These are phyloP conservation scores for Morpho helenor DNA, from an alignment of 2,888 invertebrate genomes.

Conservation along the genomic window DNA sequence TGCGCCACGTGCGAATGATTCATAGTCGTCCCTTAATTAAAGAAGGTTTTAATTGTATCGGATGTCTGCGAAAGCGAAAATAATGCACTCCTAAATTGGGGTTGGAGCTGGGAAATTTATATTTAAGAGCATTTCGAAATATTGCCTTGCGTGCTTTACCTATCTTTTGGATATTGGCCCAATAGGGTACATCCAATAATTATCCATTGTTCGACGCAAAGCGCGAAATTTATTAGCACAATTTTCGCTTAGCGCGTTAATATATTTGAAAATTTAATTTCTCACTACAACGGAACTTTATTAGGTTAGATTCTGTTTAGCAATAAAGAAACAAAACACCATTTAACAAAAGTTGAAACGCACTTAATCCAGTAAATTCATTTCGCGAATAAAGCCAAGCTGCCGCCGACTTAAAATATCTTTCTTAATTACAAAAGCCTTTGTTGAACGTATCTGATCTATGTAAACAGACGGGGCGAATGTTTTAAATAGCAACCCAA, in stretches of 20 bases:
- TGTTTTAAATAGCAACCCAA: constrained; percentile 76
- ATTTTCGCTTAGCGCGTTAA: constrained; percentile 22
- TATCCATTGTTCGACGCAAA: constrained; percentile 30
- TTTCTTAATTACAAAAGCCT: constrained; percentile 79
- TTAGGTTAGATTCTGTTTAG: constrained; percentile 29
- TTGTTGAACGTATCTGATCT: constrained; percentile 79
- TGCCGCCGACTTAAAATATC: constrained; percentile 77
- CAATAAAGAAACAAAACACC: constrained; percentile 34
- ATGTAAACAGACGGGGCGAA: constrained; percentile 76
- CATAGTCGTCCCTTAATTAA: constrained; percentile 78
- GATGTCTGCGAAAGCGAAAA: constrained; percentile 79
- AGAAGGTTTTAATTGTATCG: constrained; percentile 81
- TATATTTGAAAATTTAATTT: constrained; percentile 23
- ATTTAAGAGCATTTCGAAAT: constrained; percentile 58
- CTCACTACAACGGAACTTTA: constrained; percentile 21
- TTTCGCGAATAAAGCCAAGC: constrained; percentile 75
- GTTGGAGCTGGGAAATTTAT: constrained; percentile 70
- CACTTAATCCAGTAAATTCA: constrained; percentile 73
- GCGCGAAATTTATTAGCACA: constrained; percentile 28
- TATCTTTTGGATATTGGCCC: constrained; percentile 42
- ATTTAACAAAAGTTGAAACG: constrained; percentile 60
- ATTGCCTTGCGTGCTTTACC: constrained; percentile 64
- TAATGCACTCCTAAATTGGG: constrained; percentile 79
- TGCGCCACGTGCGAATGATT: constrained; percentile 80
- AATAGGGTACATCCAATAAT: constrained; percentile 29